Conservation (phyloP, 2,888 invertebrate species). For the Eupithecia insigniata region DNA sequence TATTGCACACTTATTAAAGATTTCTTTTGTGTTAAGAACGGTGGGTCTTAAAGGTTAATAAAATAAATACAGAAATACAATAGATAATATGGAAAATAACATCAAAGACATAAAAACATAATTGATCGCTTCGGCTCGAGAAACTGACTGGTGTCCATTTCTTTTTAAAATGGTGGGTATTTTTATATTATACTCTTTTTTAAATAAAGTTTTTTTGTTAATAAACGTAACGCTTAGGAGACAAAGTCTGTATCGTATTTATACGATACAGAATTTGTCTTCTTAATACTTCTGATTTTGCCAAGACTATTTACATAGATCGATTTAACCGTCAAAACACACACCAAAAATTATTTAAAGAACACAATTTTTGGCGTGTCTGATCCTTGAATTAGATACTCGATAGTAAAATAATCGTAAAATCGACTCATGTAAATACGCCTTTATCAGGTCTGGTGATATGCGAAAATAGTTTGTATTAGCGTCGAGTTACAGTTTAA, state of each 20-base stretch:
- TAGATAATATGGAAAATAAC: background rate
- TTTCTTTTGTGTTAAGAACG: background rate
- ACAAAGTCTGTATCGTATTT: background rate
- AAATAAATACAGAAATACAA: background rate
- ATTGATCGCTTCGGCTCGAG: background rate
- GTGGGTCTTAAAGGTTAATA: background rate
- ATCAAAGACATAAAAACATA: background rate
- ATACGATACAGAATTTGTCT: no score
- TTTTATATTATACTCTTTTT: background rate
- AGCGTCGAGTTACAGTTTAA: conserved; percentile 10
- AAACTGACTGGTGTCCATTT: background rate
- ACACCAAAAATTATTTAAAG: no score
- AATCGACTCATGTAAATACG: background rate
- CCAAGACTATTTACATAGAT: background rate
- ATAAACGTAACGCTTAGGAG: background rate
- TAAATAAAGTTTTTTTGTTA: background rate
- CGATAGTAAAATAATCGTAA: background rate
- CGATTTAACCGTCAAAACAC: background rate
- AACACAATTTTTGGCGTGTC: background rate
- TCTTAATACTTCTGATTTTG: background rate
- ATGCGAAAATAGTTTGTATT: background rate
- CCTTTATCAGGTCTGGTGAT: background rate
- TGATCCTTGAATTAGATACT: background rate
- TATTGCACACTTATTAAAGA: background rate
- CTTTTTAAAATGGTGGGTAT: background rate